Conservation (phyloP, 2,888 invertebrate species). For the Siphlonurus alternatus region DNA sequence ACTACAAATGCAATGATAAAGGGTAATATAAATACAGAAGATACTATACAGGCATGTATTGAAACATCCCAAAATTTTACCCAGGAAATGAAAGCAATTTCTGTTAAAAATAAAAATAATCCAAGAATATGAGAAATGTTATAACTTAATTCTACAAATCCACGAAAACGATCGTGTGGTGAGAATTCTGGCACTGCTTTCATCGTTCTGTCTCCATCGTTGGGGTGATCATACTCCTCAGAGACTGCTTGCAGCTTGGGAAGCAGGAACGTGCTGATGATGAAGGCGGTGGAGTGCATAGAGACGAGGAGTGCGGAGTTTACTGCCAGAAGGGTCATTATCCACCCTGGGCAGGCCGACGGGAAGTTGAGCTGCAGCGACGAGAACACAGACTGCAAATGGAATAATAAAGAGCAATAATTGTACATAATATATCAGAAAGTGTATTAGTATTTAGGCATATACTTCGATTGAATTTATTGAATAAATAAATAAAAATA, state of each 20-base stretch:
- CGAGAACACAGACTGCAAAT: background rate
- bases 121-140: background rate
- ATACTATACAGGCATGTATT: background rate
- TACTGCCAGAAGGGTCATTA: background rate
- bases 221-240: background rate
- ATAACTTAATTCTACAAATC: background rate
- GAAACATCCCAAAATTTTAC: conserved; percentile 1
- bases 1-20: background rate
- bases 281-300: background rate
- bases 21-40: background rate
- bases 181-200: background rate
- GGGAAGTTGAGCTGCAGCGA: background rate
- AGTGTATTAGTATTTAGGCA: too few species aligned
- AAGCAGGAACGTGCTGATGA: background rate
- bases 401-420: background rate
- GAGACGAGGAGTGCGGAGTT: background rate
- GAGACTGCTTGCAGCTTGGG: background rate
- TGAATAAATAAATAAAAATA: background rate
- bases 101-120: background rate
- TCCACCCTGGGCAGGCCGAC: background rate
- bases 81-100: background rate
- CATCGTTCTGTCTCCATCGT: background rate
- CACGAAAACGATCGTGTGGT: background rate
- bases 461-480: too few species aligned
- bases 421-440: too few species aligned